Base-by-base conservation (phyloP, 2,888 invertebrate species). In the Drosophila acutilabella region DNA sequence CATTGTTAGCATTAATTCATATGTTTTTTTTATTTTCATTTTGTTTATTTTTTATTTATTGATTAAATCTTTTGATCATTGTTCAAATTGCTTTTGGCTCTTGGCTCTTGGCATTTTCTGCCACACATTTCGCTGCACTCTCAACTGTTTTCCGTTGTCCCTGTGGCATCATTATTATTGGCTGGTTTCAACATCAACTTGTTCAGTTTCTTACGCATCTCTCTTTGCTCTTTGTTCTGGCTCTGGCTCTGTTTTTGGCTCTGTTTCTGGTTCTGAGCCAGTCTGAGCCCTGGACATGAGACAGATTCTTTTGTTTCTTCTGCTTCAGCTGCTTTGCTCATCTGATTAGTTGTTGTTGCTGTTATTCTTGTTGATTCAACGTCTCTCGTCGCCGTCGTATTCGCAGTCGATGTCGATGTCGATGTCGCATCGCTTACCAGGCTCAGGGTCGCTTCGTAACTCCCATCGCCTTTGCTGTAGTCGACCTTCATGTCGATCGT, bases 391-490 rank as follows among this genome's bases (percentile, higher is more conserved):
- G 62, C 47, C 47, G 65, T 33, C 16, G 56, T 6, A 23, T 5
- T 54, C 45, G 58, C 23, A 23, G 23, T 54, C 45, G 58, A 14
- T 23, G 61, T 50, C 45, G 58, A 14, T 23, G 61, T 50, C 41
- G 64, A 18, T 6, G 23, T 23, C 40, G 50, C 54, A 60, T 78
- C 82, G 53, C 51, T 61, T 16, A 64, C 79, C 64, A 81, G 53
- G 54, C 70, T 62, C 26, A 88, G 66, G 57, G 78, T 74, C 60
- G 77, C 69, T 64, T 89, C 86, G 64, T 71, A 81, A 53, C 70
- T 75, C 65, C 68, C 69, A 65, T 61, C 74, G 69, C 62, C 82
- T 47, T 78, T 76, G 68, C 78, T 87, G 87, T 90, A 84, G 81
- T 90, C 90, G 68, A 89, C 83, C 84, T 84, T 83, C 64, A 65